phyloP scores from a whole-genome alignment of 2,113 vertebrate species.

The Condylura cristata region DNA sequence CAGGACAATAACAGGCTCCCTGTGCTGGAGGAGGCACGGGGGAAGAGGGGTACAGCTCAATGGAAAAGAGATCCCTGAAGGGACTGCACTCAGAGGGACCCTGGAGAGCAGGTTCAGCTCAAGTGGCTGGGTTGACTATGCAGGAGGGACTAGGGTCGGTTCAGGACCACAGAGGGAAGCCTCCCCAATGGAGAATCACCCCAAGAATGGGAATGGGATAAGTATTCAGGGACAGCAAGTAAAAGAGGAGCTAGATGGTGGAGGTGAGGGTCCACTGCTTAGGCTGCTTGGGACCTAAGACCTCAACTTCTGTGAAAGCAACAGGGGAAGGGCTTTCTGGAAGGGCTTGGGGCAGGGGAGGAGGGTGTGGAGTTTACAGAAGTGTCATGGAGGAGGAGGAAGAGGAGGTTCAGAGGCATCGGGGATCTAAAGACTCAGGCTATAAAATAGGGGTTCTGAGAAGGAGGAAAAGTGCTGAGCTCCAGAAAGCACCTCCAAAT shows the following conservation, averaged over 20 bases:
- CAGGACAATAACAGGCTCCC: background rate
- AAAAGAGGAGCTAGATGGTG: background rate
- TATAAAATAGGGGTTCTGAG: background rate
- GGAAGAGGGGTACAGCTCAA: background rate
- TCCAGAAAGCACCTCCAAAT: background rate
- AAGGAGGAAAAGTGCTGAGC: background rate
- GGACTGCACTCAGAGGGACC: background rate
- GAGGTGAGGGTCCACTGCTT: fast-evolving
- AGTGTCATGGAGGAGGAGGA: background rate
- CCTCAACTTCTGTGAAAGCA: fast-evolving
- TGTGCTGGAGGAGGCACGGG: too few relatives aligned
- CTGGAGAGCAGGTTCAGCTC: fast-evolving
- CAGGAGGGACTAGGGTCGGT: too few relatives aligned
- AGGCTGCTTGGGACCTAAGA: background rate
- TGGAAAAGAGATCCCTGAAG: background rate
- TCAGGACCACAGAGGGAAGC: too few relatives aligned
- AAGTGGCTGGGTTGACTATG: background rate
- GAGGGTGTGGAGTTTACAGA: background rate
- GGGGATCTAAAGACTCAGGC: background rate
- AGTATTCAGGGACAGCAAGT: background rate
- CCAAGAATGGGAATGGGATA: too few relatives aligned
- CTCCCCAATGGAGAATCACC: fast-evolving
- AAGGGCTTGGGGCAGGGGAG: too few relatives aligned
- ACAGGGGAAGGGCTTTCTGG: background rate
- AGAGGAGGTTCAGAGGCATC: too few relatives aligned